Base-by-base conservation (phyloP, 2,113 vertebrate species). In the Rhinoptilus africanus region DNA sequence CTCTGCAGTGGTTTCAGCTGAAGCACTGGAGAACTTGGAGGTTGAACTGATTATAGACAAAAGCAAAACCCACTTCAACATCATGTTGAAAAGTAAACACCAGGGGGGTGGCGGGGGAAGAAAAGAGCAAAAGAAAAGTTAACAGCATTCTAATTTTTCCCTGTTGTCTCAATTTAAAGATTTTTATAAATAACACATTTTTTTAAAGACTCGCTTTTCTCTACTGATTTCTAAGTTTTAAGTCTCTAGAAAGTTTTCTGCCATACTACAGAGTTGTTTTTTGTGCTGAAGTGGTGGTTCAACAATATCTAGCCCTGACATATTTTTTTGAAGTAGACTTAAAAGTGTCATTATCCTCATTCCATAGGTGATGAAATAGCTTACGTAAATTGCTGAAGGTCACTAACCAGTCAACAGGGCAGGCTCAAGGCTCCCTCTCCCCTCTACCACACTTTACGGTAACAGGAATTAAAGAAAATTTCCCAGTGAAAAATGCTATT, bases 51-150 rank as follows among this genome's bases (percentile, higher is more conserved):
- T 93, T 85, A 68, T 5, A 86, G 56, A 92, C 48, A 68, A 97
- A 94, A 89, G 68, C 76, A 96, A 92, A 96, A 95, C 54, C 76
- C 76, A 72, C 83, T 95, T 93, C 93, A 93, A 85, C 84, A 94
- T 26, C 34, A 51, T 82, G 84, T 45, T 91, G 94, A 95, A 97
- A 97, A 94, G 64, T 48, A 64, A 89, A 94, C 64, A 78, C 21
- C 1, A 0, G 47, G 51, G n/a, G 67, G 60, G 41, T 23, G 9
- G 54, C 1, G 2, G 22, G 32, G 39, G 68, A 91, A 84, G 34
- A 78, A 95, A 96, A 81, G 76, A 81, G 56, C 50, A 64, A 37
- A 68, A 89, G 74, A 63, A 78, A 95, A 71, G 34, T 95, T 85
- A 80, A 85, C 51, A 88, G 51, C 60, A 57, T 86, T 95, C 85